Evolutionary conservation across 2,113 vertebrate genomes (phyloP).

Genomic region (Gasterosteus aculeatus): DNA sequence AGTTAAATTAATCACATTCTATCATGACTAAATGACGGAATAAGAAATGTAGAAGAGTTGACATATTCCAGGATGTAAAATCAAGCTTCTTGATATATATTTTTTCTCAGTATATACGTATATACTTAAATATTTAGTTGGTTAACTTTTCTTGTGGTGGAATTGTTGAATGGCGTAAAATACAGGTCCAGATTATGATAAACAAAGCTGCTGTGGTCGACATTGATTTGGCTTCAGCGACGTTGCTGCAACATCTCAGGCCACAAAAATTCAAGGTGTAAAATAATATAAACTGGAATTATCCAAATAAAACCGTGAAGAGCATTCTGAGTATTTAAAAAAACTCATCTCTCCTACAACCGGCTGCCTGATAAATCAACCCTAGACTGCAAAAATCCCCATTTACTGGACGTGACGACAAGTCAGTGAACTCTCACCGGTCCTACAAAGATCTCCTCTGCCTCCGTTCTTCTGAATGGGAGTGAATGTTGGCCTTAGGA

Average conservation of each 20-base stretch:
- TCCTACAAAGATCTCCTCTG: not conserved
- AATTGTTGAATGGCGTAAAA: not conserved
- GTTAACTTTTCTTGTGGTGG: not conserved
- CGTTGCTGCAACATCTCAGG: not conserved
- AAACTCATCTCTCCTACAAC: not conserved
- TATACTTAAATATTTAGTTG: not conserved
- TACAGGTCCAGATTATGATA: not conserved
- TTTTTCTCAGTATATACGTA: not conserved
- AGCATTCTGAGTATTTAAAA: not conserved
- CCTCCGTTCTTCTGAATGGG: not conserved
- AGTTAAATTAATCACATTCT: not conserved
- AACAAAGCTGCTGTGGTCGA: not conserved
- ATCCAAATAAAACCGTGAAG: not conserved
- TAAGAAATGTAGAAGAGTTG: not conserved
- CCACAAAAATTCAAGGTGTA: not conserved
- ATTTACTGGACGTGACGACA: not conserved
- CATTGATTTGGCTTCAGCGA: not conserved
- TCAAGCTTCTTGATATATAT: not conserved
- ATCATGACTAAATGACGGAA: not conserved
- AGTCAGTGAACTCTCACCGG: not conserved
- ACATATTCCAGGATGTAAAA: not conserved
- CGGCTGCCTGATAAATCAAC: not conserved
- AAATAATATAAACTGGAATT: not conserved
- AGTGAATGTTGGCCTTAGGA: not conserved
- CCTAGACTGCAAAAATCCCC: not conserved